A percentile compares a stretch with the other conserved stretches of the same genome.
Evolutionary conservation across 1,140 invertebrate genomes (phyloP).

Genomic region (Drosophila ironensis): DNA sequence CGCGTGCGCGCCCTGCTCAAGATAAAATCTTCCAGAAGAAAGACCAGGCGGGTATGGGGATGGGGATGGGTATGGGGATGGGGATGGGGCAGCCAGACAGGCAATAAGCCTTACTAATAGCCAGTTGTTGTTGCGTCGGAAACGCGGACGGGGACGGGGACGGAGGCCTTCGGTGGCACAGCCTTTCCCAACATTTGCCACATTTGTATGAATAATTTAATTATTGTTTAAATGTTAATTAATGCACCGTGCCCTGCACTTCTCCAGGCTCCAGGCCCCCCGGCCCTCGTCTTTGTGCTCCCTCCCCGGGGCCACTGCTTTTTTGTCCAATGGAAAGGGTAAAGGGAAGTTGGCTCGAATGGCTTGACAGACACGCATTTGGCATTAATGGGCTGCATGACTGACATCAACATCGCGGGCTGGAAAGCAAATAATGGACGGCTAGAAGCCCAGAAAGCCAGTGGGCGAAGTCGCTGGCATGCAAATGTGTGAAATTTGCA

Average conservation of each 20-base stretch:
- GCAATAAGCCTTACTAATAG: slow-evolving; percentile 79
- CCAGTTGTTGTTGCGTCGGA: slow-evolving; percentile 47
- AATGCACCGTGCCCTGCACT: slow-evolving; percentile 69
- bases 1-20: slow-evolving; percentile 66
- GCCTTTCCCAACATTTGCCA: slow-evolving; percentile 66
- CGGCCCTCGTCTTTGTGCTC: no score
- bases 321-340: no score
- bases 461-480: slow-evolving; percentile 27
- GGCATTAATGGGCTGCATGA: slow-evolving; percentile 74
- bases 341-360: no score
- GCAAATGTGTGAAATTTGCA: slow-evolving; percentile 67
- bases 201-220: slow-evolving; percentile 82
- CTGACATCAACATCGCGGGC: slow-evolving; percentile 46
- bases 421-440: slow-evolving; percentile 31
- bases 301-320: not conserved
- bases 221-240: slow-evolving; percentile 82
- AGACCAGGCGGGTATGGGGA: not conserved
- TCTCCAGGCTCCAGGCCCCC: not conserved
- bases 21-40: slow-evolving; percentile 53
- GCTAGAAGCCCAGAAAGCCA: not conserved
- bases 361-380: slow-evolving; percentile 79
- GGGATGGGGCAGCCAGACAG: slow-evolving; percentile 42
- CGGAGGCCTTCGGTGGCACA: no score
- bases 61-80: not conserved
- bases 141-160: no score